A percentile compares a stretch with the other conserved stretches of the same genome.
Conservation (phyloP, 2,113 vertebrate species). For the Charadrius vociferus region DNA sequence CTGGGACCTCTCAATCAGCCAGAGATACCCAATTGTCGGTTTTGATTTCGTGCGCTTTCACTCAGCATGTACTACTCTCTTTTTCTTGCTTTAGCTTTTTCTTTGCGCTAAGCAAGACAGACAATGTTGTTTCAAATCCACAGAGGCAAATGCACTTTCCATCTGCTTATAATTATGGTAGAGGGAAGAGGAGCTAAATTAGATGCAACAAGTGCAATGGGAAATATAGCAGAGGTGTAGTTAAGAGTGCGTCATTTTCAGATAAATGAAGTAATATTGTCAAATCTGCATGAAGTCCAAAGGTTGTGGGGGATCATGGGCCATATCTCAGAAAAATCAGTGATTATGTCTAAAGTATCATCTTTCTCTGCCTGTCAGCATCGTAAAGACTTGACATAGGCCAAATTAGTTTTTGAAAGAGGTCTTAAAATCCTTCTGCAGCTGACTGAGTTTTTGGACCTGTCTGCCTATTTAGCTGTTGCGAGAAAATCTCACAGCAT, state of each 20-base stretch:
- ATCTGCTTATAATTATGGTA: neutral
- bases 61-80: neutral
- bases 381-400: neutral
- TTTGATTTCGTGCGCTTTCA: neutral
- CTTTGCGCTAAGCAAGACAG: neutral
- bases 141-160: neutral
- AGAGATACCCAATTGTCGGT: neutral
- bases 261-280: neutral
- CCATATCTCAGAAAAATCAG: neutral
- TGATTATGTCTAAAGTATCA: neutral
- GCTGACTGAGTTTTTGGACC: neutral
- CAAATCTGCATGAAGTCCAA: neutral
- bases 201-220: neutral
- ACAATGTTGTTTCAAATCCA: constrained; percentile 5
- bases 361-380: neutral
- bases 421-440: neutral
- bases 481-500: neutral
- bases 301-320: neutral
- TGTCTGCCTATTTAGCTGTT: neutral
- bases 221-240: neutral
- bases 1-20: neutral
- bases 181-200: neutral
- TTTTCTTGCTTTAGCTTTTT: constrained; percentile 7
- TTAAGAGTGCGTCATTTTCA: neutral
- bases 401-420: neutral